A percentile compares a stretch with the other conserved stretches of the same genome.
Conservation (phyloP, 2,888 invertebrate genomes). For the Phalera bucephala region DNA sequence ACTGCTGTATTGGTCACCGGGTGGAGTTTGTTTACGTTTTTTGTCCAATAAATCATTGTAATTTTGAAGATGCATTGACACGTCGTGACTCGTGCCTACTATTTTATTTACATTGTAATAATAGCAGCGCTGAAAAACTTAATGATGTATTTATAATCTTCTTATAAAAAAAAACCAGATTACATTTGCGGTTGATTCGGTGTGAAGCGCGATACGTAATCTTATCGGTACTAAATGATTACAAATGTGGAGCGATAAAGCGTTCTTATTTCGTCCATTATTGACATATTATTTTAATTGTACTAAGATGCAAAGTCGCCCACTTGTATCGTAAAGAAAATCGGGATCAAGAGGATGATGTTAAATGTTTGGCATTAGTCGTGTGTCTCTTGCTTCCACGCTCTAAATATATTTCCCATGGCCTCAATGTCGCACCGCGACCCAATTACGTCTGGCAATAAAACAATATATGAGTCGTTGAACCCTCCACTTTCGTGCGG, state of each 20-base stretch:
- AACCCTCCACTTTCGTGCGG: constrained; percentile 60
- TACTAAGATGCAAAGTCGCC: background rate
- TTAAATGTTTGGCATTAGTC: constrained; percentile 37
- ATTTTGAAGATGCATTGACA: constrained; percentile 17
- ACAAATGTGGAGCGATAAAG: background rate
- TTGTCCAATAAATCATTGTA: constrained; percentile 26
- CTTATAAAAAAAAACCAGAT: background rate
- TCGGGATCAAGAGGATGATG: constrained; percentile 35
- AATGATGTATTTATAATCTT: background rate
- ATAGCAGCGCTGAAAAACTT: background rate
- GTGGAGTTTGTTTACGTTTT: constrained; percentile 37
- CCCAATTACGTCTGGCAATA: constrained; percentile 78
- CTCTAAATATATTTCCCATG: constrained; percentile 59
- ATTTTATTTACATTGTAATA: constrained; percentile 8
- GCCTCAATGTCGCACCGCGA: constrained; percentile 64
- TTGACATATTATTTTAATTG: background rate
- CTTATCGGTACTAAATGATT: constrained; percentile 2
- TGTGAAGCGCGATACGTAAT: constrained; percentile 1
- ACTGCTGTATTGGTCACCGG: constrained; percentile 34
- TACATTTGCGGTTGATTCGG: background rate
- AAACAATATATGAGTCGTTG: constrained; percentile 78
- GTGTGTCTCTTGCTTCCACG: constrained; percentile 38
- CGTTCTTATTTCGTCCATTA: background rate
- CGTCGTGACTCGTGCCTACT: background rate
- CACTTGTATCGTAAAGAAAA: constrained; percentile 13